Base-by-base conservation (phyloP, 2,888 invertebrate genomes). In the Dascillus cervinus region DNA sequence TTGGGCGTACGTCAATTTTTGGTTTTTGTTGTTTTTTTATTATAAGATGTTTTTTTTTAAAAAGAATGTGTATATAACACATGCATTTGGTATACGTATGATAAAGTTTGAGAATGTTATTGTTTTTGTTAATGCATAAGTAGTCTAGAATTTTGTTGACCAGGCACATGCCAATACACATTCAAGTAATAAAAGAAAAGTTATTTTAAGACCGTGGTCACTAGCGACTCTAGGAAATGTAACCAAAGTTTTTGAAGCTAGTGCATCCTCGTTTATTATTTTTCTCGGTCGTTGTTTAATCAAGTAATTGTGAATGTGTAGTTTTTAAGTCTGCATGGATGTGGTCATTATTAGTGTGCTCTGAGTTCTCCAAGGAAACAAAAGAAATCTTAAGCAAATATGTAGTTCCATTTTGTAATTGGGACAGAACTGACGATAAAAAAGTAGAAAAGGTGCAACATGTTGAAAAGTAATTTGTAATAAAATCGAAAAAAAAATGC, bases 71-170 rank as follows among this genome's bases (percentile, higher is more conserved):
- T 62, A 61, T 42, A 62, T 59, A 60, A 52, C 47, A 54, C 49
- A 51, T 49, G 52, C 54, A 56, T 47, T 58, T 60, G 56, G 64
- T 65, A 65, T 65, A 64, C 64, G 65, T 63, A 63, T 50, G 60
- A 64, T 63, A 62, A 63, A 62, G 64, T 64, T 64, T 65, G 52
- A 56, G 52, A 63, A 60, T 58, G 58, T 55, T 60, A 59, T 58
- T 60, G 55, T 63, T 63, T 62, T 57, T 52, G 60, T 62, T 63
- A n/a, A 55, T 50, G 43, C 50, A 51, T 47, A 43, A 39, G 42
- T 41, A 47, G 40, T 44, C 34, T 39, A 42, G 31, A 17, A 34
- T 17, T 17, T 8, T 4, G 17, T 17, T 17, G 8, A 6, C 8
- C 8, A 8, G 17, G 5, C 17, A 17, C 17, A 6, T 17, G 38